Conservation (phyloP, 2,797 vertebrate genomes). For the Balearica regulorum region DNA sequence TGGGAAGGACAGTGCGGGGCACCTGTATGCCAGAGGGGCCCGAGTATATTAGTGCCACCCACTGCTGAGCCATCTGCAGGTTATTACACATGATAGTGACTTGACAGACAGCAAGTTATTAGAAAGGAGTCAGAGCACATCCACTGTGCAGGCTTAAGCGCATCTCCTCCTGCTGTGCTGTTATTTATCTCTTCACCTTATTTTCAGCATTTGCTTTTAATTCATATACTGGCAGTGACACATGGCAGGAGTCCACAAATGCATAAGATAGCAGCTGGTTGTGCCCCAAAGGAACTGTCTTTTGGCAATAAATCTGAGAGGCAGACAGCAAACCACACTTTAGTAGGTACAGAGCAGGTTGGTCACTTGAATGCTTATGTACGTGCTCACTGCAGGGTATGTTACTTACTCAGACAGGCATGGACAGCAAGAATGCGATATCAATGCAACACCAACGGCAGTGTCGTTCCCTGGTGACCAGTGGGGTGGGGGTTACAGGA, state of each 20-base stretch:
- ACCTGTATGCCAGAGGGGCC: background rate
- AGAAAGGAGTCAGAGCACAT: conserved; percentile 5
- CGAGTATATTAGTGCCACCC: conserved; percentile 14
- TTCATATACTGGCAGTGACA: conserved; percentile 19
- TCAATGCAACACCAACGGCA: background rate
- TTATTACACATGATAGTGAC: background rate
- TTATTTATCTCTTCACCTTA: conserved; percentile 6
- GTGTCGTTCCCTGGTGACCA: background rate
- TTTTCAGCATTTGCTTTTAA: conserved; percentile 42
- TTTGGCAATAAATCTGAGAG: background rate
- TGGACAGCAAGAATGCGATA: background rate
- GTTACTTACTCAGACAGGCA: background rate
- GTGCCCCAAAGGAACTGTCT: conserved; percentile 1
- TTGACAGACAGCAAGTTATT: conserved; percentile 30
- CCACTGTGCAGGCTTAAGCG: background rate
- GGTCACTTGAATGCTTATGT: background rate
- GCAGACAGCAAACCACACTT: background rate
- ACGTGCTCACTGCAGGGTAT: background rate
- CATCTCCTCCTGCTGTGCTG: conserved; percentile 3
- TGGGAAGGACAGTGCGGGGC: background rate
- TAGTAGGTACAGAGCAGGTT: background rate
- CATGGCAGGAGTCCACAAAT: conserved; percentile 14
- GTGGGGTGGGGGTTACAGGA: background rate
- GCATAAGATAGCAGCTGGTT: conserved; percentile 11
- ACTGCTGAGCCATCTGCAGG: conserved; percentile 51